These are phyloP conservation scores for Catharus minimus DNA, from an alignment of 2,113 vertebrate species.

Conservation along the genomic window DNA sequence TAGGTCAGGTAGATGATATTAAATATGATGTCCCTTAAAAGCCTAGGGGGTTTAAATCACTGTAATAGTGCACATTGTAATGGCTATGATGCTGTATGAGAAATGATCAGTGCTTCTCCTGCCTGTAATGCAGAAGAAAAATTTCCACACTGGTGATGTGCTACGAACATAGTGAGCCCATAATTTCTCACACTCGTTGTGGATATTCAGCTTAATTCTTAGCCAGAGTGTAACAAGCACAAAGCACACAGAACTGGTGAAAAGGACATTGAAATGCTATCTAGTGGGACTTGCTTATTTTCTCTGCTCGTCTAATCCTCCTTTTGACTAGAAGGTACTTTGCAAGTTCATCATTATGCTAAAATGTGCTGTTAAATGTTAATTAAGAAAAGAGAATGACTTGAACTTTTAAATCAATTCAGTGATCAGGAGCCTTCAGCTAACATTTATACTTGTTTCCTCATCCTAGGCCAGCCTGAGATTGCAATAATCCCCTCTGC, in stretches of 20 bases:
- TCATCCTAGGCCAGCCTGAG: neutral
- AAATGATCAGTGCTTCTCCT: constrained; percentile 12
- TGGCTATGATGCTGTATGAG: neutral
- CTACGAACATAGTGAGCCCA: neutral
- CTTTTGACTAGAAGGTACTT: neutral
- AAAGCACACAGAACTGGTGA: neutral
- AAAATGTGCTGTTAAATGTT: constrained; percentile 6
- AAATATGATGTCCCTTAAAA: constrained; percentile 41
- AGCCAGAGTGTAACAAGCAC: neutral
- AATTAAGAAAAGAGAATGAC: neutral
- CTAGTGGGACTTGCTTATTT: neutral
- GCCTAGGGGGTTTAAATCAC: constrained; percentile 18
- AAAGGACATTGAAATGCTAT: neutral
- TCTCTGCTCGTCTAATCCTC: neutral
- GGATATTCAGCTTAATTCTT: constrained; percentile 4
- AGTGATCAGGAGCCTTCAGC: neutral
- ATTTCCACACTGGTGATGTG: neutral
- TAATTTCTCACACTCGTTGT: constrained; percentile 8
- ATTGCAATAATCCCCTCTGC: neutral
- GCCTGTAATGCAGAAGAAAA: neutral
- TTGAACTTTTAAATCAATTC: neutral
- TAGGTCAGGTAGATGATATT: neutral
- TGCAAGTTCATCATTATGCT: neutral
- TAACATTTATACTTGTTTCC: neutral
- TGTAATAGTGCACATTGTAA: neutral